Conservation (phyloP, 2,797 vertebrate species). For the Microctenopoma steveboyesi region DNA sequence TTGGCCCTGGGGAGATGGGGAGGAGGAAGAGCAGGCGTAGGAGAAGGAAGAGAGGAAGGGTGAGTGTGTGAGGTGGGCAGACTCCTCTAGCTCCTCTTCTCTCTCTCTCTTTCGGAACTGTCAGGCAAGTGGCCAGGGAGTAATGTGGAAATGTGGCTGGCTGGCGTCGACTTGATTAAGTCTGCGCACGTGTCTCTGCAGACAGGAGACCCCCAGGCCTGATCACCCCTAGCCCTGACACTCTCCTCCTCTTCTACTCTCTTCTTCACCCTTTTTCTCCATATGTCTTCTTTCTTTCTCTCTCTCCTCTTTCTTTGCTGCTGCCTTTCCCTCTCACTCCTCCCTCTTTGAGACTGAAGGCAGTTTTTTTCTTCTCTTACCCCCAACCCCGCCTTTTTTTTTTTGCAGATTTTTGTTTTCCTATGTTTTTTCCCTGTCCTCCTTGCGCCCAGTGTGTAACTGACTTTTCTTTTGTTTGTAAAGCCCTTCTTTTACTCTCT, state of each 20-base stretch:
- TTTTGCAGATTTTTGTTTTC: constrained; percentile 63
- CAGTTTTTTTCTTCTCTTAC: constrained; percentile 22
- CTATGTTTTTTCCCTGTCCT: constrained; percentile 35
- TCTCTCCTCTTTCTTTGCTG: constrained; percentile 26
- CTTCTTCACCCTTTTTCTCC: constrained; percentile 17
- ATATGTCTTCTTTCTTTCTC: constrained; percentile 23
- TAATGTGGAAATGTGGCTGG: constrained; percentile 80
- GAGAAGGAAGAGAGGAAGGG: not conserved
- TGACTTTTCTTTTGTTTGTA: constrained; percentile 68
- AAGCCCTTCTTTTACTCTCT: constrained; percentile 60
- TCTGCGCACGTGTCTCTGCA: constrained; percentile 82
- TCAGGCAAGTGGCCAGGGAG: constrained; percentile 82
- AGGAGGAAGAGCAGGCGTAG: constrained; percentile 19
- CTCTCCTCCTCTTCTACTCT: constrained; percentile 49
- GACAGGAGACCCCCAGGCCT: constrained; percentile 81
- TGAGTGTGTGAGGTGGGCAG: constrained; percentile 34
- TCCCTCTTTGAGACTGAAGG: constrained; percentile 49
- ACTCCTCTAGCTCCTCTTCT: constrained; percentile 72
- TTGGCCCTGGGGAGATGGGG: constrained; percentile 37
- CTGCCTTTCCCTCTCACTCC: constrained; percentile 48
- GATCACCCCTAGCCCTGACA: constrained; percentile 75
- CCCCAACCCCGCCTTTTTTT: constrained; percentile 6
- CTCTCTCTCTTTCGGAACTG: constrained; percentile 75
- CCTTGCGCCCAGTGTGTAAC: constrained; percentile 55
- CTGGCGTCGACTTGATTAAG: constrained; percentile 86